Evolutionary conservation across 2,113 vertebrate genomes (phyloP).

Genomic region (Numenius arquata): DNA sequence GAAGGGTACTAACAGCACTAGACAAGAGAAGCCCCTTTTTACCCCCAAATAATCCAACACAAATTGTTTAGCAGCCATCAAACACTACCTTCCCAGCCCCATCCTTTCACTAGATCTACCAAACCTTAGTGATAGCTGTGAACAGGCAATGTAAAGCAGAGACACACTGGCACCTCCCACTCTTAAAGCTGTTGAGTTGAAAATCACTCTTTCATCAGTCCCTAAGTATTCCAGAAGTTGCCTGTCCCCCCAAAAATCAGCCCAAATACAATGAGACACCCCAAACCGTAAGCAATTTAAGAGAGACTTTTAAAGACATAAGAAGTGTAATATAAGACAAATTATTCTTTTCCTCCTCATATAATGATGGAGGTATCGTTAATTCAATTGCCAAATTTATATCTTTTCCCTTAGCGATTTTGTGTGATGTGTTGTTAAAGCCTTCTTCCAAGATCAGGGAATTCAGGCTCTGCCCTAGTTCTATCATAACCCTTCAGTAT

Average conservation of each 20-base stretch:
- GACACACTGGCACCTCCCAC: not conserved
- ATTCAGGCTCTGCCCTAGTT: not conserved
- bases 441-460: not conserved
- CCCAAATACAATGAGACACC: not conserved
- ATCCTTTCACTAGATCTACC: not conserved
- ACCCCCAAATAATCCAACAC: not conserved
- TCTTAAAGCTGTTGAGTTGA: not conserved
- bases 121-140: not conserved
- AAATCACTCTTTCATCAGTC: not conserved
- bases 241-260: not conserved
- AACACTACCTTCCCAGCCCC: not conserved
- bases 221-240: not conserved
- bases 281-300: not conserved
- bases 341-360: not conserved
- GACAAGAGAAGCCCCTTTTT: not conserved
- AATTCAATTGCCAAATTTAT: not conserved
- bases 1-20: not conserved
- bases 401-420: not conserved
- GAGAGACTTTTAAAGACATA: not conserved
- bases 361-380: not conserved
- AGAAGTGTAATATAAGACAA: not conserved
- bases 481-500: not conserved
- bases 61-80: not conserved
- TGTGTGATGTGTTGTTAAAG: not conserved
- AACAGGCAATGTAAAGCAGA: not conserved